Base-by-base conservation (phyloP, 30 jellyfish, hydroid and myxozoan genomes). In the Chrysaora quinquecirrha region DNA sequence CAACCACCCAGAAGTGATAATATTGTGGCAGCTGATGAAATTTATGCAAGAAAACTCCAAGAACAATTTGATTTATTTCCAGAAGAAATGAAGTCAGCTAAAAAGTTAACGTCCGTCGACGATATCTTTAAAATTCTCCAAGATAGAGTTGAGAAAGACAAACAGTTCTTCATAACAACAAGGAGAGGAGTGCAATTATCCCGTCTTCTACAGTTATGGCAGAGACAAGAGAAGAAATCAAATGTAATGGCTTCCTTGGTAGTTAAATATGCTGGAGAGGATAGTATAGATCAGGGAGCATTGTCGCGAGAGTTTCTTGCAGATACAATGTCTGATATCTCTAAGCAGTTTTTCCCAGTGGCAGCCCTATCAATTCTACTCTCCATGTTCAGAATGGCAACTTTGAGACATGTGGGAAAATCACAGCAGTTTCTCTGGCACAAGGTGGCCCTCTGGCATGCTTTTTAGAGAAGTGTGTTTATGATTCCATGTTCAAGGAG, bases 201-300 rank as follows among this genome's bases (percentile, higher is more conserved):
- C 38, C 33, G 83, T 12, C 35, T 48, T 7, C 35, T 71, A 12
- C 72, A 48, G 34, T 48, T 71, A 23, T 46, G 83, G 83, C 83
- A 71, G 70, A 38, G 83, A 43, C 83, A 34, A 20, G 72, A 20
- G 46, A 34, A 32, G 83, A 71, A 34, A 31, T 20, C 68, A 48
- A 20, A 9, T 32, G 73, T 43, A n/a, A 48, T 73, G 12, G 46
- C 23, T 34, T 18, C 83, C 33, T 31, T 46, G 47, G 35, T 20
- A 0, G 83, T 71, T 31, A 71, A 71, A 43, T 71, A 16, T 43
- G 34, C 1, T 48, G 83, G 83, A 34, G 83, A 71, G 33, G 73
- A 32, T 32, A 64, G 85, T 47, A 73, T 35, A 47, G 85, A 73
- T 73, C 58, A 16, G 29, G 85, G 85, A 10, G 85, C 85, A n/a